These are phyloP conservation scores for Amia ocellicauda DNA, from an alignment of 2,113 vertebrate genomes.

Conservation along the genomic window DNA sequence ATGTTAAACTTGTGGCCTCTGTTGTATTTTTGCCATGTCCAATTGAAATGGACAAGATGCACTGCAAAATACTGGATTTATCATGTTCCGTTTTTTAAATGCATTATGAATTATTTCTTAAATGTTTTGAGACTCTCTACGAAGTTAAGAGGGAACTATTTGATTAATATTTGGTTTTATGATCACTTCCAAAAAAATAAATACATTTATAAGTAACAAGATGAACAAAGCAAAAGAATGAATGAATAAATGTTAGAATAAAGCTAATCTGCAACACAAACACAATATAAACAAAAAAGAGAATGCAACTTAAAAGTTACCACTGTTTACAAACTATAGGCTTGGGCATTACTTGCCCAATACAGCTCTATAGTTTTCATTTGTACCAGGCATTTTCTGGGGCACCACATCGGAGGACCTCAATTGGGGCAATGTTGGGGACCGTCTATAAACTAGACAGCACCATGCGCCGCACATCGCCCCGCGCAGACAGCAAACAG, in stretches of 20 bases:
- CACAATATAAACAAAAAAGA: slow-evolving; percentile 27
- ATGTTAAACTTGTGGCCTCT: too few species aligned
- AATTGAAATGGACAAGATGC: too few species aligned
- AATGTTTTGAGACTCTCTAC: too few species aligned
- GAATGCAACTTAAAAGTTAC: slow-evolving; percentile 39
- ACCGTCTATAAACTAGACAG: slow-evolving; percentile 44
- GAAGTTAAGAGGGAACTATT: too few species aligned
- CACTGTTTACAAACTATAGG: slow-evolving; percentile 47
- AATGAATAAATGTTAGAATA: neutral
- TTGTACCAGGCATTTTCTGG: slow-evolving; percentile 44
- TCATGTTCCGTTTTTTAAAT: too few species aligned
- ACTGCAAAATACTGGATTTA: too few species aligned
- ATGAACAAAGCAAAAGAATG: neutral
- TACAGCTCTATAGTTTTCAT: slow-evolving; percentile 45
- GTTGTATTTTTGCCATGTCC: too few species aligned
- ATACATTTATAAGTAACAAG: too few species aligned
- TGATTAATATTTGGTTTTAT: too few species aligned
- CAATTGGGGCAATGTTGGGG: slow-evolving; percentile 46
- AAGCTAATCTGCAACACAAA: neutral
- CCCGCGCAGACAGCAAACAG: slow-evolving; percentile 29
- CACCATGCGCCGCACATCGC: slow-evolving; percentile 25
- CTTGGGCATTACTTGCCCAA: slow-evolving; percentile 38
- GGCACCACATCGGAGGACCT: slow-evolving; percentile 41
- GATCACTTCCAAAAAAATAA: too few species aligned
- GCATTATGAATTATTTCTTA: too few species aligned